Evolutionary conservation across 1,140 invertebrate genomes (phyloP), one percentile per base, ranked within the genome.

Genomic region (Pristionchus pacificus): DNA sequence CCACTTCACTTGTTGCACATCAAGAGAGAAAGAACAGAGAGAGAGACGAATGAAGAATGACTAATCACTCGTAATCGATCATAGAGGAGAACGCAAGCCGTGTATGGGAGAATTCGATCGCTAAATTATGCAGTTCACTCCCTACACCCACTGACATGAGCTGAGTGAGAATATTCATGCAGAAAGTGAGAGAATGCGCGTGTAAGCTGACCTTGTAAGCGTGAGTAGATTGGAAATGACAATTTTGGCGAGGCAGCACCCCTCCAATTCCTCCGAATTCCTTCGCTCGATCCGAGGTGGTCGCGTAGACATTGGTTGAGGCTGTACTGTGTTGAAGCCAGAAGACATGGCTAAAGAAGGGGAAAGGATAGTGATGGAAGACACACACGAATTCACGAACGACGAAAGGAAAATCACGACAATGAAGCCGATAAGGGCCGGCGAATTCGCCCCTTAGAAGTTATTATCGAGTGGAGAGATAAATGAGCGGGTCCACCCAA

Each of bases 141-240:
- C 15, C 31, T 29, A 69, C 25, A 65, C 30, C 60, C 57, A 32
- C 13, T 14, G n/a, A 25, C 1, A 10, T 19, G 58, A 64, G 14
- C 57, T 69, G 68, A 13, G 19, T 65, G 62, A 10, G 19, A 24
- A 29, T 14, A 64, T 64, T 30, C 27, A 19, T 24, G 27, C 29
- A 28, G 13, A 10, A 10, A n/a, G 30, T 67, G 19, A 25, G 19
- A 29, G 60, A 28, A 69, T 13, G 10, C 28, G 13, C 38, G 55
- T 38, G 33, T 14, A 68, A 60, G 62, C 72, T 74, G 73, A 79
- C 78, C 79, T 79, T 25, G 78, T 71, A 66, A 80, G 75, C 13
- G 79, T 72, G n/a, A 80, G 60, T 24, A 80, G 67, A 76, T 78
- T 80, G n/a, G 78, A 80, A 25, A 80, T 79, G 24, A 80, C 63